These are phyloP conservation scores for Columba guinea DNA, from an alignment of 2,797 vertebrate genomes.

Conservation along the genomic window DNA sequence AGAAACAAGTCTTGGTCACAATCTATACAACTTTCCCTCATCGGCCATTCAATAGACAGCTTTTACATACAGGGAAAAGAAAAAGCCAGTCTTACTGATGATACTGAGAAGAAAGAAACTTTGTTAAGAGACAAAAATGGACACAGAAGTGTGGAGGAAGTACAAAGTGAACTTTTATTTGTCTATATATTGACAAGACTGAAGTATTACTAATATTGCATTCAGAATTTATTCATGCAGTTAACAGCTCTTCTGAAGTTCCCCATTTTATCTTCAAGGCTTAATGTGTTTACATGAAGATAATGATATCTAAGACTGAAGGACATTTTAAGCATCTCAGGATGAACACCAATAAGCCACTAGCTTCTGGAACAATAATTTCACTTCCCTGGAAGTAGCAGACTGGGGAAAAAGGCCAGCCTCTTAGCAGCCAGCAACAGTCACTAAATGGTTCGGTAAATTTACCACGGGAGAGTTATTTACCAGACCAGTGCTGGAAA, in stretches of 20 bases:
- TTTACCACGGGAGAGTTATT: constrained; percentile 2
- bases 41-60: background rate
- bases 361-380: background rate
- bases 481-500: background rate
- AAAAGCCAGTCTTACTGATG: background rate
- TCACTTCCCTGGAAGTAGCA: background rate
- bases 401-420: background rate
- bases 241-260: constrained; percentile 13
- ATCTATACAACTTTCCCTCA: background rate
- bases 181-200: background rate
- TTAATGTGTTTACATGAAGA: background rate
- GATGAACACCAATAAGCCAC: background rate
- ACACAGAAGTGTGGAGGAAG: background rate
- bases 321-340: background rate
- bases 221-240: constrained; percentile 28
- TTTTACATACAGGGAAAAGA: background rate
- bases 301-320: background rate
- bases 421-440: background rate
- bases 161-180: background rate
- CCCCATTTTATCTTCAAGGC: background rate
- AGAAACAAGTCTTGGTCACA: background rate
- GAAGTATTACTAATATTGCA: constrained; percentile 7
- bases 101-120: background rate
- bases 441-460: background rate
- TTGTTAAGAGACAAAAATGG: background rate